Base-by-base conservation (phyloP, 2,797 vertebrate genomes). In the Periparus ater region DNA sequence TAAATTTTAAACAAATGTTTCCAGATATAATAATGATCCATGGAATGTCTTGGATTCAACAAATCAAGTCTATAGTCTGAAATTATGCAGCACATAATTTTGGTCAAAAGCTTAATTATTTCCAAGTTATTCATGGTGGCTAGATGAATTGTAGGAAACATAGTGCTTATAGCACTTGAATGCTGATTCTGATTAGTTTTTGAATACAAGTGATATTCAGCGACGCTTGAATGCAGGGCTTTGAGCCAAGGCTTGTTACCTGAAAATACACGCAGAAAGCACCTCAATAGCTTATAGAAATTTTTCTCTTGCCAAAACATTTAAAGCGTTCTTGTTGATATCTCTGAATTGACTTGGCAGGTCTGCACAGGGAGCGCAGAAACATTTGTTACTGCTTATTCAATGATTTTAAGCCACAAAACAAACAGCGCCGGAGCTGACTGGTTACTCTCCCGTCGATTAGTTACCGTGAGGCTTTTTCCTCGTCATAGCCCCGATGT, bases 21-120 rank as follows among this genome's bases (percentile, higher is more conserved):
- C 36, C 50, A 40, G 25, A 54, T 78, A 12, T 73, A 62, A 58
- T 76, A 88, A 89, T 25, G 51, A 80, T 70, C 18, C 18, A 13
- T 55, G 38, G 55, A 76, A 45, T 44, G 61, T 85, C 83, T 55
- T 77, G 21, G n/a, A 80, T 70, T 88, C 68, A 60, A 74, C 80
- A 84, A 83, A 88, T 83, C 54, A 86, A 86, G 47, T 74, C 65
- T 45, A 7, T 63, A 80, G 57, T 34, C 30, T 63, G 68, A 77
- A 88, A 75, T 91, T 79, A 42, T 2, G 2, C n/a, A 74, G 53
- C 54, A 27, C 40, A 53, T 91, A 57, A 88, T 88, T 94, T 91
- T 80, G 42, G 57, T 80, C 88, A 77, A 93, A 91, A 91, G 57
- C 72, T 79, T 63, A 63, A 88, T 91, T 91, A 70, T 93, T 95